Conservation (phyloP, 2,797 vertebrate genomes). For the Hipposideros larvatus region DNA sequence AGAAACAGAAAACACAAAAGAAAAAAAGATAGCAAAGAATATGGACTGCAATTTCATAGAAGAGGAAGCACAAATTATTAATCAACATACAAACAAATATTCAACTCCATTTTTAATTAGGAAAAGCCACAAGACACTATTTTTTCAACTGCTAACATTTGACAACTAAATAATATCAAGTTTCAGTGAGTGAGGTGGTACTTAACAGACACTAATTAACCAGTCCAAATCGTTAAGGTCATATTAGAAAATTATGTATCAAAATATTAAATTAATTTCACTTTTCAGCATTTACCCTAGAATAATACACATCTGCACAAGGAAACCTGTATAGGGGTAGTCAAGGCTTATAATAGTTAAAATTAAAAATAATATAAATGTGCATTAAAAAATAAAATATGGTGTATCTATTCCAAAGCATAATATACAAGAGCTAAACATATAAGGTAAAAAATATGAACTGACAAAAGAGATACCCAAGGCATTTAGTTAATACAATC, state of each 20-base stretch:
- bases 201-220: background rate
- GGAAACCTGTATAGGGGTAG: background rate
- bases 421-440: background rate
- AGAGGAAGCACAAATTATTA: background rate
- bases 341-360: background rate
- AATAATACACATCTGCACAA: background rate
- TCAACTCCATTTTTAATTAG: background rate
- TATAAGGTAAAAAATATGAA: background rate
- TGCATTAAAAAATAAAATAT: background rate
- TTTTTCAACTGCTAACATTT: background rate
- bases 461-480: background rate
- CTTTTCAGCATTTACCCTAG: background rate
- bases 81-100: background rate
- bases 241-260: background rate
- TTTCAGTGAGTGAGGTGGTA: background rate
- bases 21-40: background rate
- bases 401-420: background rate
- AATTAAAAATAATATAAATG: background rate
- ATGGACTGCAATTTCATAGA: background rate
- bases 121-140: background rate
- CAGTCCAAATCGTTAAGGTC: background rate
- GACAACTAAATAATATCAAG: background rate
- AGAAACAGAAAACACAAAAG: background rate
- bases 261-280: background rate
- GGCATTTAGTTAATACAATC: background rate